phyloP scores from a whole-genome alignment of 2,888 invertebrate species.

The Ptilodon capucinus region DNA sequence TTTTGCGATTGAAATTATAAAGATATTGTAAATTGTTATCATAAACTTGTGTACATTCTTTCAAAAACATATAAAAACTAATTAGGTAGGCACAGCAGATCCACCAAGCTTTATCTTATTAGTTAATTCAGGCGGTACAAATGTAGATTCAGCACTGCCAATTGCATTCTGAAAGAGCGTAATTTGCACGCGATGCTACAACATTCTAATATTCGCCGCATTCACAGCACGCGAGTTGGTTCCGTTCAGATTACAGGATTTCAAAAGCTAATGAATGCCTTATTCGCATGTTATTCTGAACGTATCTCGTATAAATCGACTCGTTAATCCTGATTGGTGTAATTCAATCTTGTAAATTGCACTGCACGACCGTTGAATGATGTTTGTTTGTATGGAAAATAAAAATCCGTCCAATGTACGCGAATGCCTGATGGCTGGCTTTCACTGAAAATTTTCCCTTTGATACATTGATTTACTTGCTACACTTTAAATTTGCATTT shows the following conservation, averaged over 20 bases:
- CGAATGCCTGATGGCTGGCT: constrained; percentile 13
- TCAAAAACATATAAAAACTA: constrained; percentile 12
- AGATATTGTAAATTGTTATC: too few relatives aligned
- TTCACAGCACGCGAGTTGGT: constrained; percentile 28
- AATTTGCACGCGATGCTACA: constrained; percentile 42
- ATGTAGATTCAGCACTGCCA: constrained; percentile 12
- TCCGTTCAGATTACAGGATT: constrained; percentile 33
- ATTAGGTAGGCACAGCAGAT: too few relatives aligned
- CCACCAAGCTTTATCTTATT: constrained; percentile 24
- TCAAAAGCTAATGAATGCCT: constrained; percentile 36
- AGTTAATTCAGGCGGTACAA: constrained; percentile 26
- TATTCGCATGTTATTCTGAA: constrained; percentile 24
- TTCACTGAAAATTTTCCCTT: not conserved
- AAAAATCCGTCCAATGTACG: constrained; percentile 16
- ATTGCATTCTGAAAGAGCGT: constrained; percentile 28
- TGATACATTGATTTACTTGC: too few relatives aligned
- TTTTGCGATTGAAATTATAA: too few relatives aligned
- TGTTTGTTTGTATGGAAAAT: constrained; percentile 14
- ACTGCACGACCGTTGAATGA: constrained; percentile 19
- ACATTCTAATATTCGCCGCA: constrained; percentile 38
- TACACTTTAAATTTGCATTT: too few relatives aligned
- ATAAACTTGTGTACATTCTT: too few relatives aligned
- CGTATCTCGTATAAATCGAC: constrained; percentile 29
- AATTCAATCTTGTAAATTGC: constrained; percentile 39
- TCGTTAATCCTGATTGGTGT: constrained; percentile 38